These are phyloP conservation scores for Neostethus bicornis DNA, from an alignment of 2,797 vertebrate species.

Conservation along the genomic window DNA sequence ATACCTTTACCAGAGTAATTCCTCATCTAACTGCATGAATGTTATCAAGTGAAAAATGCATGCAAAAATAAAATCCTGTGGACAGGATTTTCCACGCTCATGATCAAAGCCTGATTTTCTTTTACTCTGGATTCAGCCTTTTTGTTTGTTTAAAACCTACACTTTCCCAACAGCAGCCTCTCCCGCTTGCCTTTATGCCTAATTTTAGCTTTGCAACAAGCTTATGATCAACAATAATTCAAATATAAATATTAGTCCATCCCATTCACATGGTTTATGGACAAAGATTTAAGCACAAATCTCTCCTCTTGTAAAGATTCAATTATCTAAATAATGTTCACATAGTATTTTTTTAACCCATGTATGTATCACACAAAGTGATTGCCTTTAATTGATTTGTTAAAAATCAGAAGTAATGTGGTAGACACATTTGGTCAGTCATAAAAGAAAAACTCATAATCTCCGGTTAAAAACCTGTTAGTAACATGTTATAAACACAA, in stretches of 20 bases:
- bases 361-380: constrained; percentile 26
- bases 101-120: constrained; percentile 90
- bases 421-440: constrained; percentile 42
- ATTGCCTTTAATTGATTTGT: constrained; percentile 39
- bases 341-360: constrained; percentile 33
- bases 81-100: constrained; percentile 88
- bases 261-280: constrained; percentile 57
- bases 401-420: constrained; percentile 40
- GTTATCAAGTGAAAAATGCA: constrained; percentile 89
- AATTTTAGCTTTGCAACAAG: constrained; percentile 64
- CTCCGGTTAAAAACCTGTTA: constrained; percentile 32
- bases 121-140: constrained; percentile 83
- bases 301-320: constrained; percentile 34
- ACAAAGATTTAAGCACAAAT: constrained; percentile 18
- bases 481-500: too few relatives aligned
- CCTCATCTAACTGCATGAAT: constrained; percentile 87
- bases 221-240: constrained; percentile 58
- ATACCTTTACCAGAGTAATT: constrained; percentile 84
- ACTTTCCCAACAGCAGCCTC: constrained; percentile 66
- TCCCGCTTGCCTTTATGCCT: constrained; percentile 49
- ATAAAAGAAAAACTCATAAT: constrained; percentile 35
- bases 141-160: constrained; percentile 83
- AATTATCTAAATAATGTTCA: constrained; percentile 42
- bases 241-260: constrained; percentile 45
- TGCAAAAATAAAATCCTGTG: constrained; percentile 88